A percentile compares a stretch with the other conserved stretches of the same genome.
Evolutionary conservation across 2,888 invertebrate species (phyloP).

Genomic region (Stomorhina lunata): DNA sequence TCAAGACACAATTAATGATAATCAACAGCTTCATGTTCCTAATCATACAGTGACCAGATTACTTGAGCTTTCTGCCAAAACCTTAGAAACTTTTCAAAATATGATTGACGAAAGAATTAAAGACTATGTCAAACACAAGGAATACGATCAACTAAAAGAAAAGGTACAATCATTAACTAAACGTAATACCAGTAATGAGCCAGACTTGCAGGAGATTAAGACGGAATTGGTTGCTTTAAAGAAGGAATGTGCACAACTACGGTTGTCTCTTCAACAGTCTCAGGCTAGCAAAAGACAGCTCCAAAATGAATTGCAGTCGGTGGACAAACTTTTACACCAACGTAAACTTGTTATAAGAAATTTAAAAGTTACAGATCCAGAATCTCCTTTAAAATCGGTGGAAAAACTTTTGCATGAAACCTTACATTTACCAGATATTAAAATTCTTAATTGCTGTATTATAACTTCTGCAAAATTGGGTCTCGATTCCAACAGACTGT

Average conservation of each 20-base stretch:
- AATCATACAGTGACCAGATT: too few species aligned
- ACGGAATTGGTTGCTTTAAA: conserved; percentile 55
- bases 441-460: conserved; percentile 51
- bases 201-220: conserved; percentile 29
- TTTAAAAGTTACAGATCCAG: conserved; percentile 33
- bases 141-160: conserved; percentile 42
- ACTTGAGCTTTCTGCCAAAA: conserved; percentile 45
- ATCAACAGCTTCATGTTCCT: too few species aligned
- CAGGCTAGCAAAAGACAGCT: conserved; percentile 63
- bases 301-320: conserved; percentile 63
- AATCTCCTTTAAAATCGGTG: conserved; percentile 53
- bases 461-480: conserved; percentile 26
- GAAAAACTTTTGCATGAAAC: conserved; percentile 57
- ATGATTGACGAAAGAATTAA: conserved; percentile 66
- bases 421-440: conserved; percentile 53
- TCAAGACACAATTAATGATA: too few species aligned
- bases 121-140: conserved; percentile 53
- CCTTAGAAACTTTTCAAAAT: conserved; percentile 55
- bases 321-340: conserved; percentile 64
- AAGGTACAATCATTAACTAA: conserved; percentile 21
- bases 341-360: conserved; percentile 66
- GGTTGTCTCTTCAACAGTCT: conserved; percentile 40
- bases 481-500: conserved; percentile 29
- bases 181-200: background rate
- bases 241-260: conserved; percentile 57